Percentiles rank a stretch among this genome's conserved stretches.
Evolutionary conservation across 2,888 invertebrate species (phyloP).

Genomic region (Monoplex corrugatus): DNA sequence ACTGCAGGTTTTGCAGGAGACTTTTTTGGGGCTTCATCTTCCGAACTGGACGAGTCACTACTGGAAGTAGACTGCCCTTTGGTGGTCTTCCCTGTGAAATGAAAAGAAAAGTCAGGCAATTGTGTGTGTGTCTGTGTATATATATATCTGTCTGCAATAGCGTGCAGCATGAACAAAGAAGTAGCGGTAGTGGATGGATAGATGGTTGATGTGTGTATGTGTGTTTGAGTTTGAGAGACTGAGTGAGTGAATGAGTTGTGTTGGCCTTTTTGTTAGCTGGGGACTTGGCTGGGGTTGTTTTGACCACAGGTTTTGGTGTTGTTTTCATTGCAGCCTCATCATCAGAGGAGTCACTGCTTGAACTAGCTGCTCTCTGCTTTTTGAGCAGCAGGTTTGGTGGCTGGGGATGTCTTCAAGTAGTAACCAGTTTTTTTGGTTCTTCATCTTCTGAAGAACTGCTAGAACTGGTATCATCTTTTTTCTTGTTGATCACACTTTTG

Average conservation of each 20-base stretch:
- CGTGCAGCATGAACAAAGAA: no score
- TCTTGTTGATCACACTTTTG: constrained; percentile 23
- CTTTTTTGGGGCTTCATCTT: constrained; percentile 27
- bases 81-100: constrained; percentile 25
- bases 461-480: constrained; percentile 46
- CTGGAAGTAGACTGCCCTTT: constrained; percentile 24
- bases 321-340: constrained; percentile 53
- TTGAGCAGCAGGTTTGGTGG: constrained; percentile 50
- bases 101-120: no score
- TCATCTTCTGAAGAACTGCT: constrained; percentile 54
- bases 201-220: no score
- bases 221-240: no score
- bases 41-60: constrained; percentile 51
- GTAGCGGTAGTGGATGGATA: no score
- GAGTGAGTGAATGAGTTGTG: no score
- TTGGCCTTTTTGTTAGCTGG: constrained; percentile 54
- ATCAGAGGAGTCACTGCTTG: constrained; percentile 55
- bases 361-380: constrained; percentile 57
- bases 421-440: background rate
- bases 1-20: constrained; percentile 28
- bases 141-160: no score
- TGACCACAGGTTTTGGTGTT: constrained; percentile 38
- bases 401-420: constrained; percentile 23
- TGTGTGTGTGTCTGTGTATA: no score
- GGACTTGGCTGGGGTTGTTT: constrained; percentile 38